Evolutionary conservation across 2,888 invertebrate genomes (phyloP), one percentile per base, ranked within the genome.

Genomic region (Drosophila anomelani): DNA sequence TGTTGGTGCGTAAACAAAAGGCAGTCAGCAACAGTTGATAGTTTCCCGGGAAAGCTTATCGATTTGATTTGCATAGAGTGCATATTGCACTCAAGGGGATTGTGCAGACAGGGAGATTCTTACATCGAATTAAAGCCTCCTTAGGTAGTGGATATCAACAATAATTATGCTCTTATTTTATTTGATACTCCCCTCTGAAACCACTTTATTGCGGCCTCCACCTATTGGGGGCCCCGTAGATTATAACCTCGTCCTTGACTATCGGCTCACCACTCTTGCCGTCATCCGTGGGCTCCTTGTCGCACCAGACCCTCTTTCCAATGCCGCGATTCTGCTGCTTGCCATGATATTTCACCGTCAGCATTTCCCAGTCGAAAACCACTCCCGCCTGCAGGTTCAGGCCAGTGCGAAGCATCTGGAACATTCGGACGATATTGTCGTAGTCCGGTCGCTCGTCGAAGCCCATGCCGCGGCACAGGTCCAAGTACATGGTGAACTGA

Each of bases 301-400:
- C 44, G 0, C 66, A 43, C 0, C 23, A 8, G 0, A 54, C 70
- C 0, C 58, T 23, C 2, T 15, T n/a, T 0, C 44, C 70, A 1
- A 15, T 53, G 47, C 81, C 87, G 0, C 71, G 77, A 67, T 84
- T 86, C 0, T 12, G 51, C 36, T 88, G 86, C 59, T 76, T 81
- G 32, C 83, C 79, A 26, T 89, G 80, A 13, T 81, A 87, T 94
- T 95, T 96, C 92, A 97, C 98, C 93, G 98, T 98, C 91, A 98
- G 95, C 96, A 98, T 97, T 93, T 99, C 99, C 99, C 99, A 99
- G 93, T 99, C 99, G 92, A 98, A 99, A 60, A 99, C 97, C 92
- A 98, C 98, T 93, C 99, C 98, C 90, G 98, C 98, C 54, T 97
- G 97, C 93, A 98, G 98, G 57, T 97, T 97, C 93, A 98, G 96